Evolutionary conservation across 2,888 invertebrate species (phyloP).

Genomic region (Thecocarcelia acutangulata): DNA sequence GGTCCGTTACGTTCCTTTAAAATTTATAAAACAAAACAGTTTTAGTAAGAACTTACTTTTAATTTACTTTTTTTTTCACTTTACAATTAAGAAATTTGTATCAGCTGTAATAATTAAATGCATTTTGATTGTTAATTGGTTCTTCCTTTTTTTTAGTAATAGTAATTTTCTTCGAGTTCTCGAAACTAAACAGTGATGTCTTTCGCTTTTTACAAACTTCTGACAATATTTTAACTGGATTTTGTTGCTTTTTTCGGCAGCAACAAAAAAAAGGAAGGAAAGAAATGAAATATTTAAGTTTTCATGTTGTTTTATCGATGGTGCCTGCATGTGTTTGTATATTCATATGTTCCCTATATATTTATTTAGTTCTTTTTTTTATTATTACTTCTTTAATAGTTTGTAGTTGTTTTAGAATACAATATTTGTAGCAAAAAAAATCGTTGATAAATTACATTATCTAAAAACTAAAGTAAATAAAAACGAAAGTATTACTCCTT

Average conservation of each 20-base stretch:
- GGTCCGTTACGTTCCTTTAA: conserved; percentile 85
- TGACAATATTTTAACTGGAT: conserved; percentile 57
- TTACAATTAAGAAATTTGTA: conserved; percentile 74
- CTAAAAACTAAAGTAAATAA: conserved; percentile 45
- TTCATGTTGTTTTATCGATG: conserved; percentile 80
- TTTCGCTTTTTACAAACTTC: conserved; percentile 62
- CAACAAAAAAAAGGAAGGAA: conserved; percentile 58
- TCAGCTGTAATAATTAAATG: conserved; percentile 77
- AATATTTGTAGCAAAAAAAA: background rate
- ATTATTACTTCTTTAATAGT: conserved; percentile 41
- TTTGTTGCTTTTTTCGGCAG: conserved; percentile 64
- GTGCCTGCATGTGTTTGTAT: conserved; percentile 63
- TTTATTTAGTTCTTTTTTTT: conserved; percentile 39
- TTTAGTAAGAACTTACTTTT: background rate
- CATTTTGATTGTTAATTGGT: conserved; percentile 71
- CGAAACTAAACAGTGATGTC: conserved; percentile 37
- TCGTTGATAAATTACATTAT: conserved; percentile 65
- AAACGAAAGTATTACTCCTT: conserved; percentile 57
- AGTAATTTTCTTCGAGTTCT: conserved; percentile 16
- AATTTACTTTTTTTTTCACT: background rate
- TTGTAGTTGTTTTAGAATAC: conserved; percentile 38
- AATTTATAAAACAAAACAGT: conserved; percentile 15
- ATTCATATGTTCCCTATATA: conserved; percentile 26
- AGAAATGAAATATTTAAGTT: conserved; percentile 57
- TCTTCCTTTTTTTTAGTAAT: conserved; percentile 16